These are phyloP conservation scores for Gnathonemus longibarbis DNA, from an alignment of 2,113 vertebrate species.

Conservation along the genomic window DNA sequence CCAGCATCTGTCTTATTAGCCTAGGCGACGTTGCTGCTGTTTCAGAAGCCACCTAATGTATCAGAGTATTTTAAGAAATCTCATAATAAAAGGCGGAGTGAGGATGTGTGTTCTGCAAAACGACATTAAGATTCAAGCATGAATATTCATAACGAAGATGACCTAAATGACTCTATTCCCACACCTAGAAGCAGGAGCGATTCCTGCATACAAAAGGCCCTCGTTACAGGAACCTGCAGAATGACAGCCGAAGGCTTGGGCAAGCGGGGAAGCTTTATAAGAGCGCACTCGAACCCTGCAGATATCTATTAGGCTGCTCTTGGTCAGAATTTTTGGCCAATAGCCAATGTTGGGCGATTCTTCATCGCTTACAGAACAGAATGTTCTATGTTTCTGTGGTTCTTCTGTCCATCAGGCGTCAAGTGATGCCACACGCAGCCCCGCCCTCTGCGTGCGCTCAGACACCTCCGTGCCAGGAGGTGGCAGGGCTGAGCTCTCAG, in stretches of 20 bases:
- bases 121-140: conserved; percentile 1
- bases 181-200: neutral
- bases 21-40: neutral
- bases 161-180: neutral
- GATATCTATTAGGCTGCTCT: neutral
- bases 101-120: neutral
- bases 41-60: neutral
- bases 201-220: neutral
- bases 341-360: neutral
- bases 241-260: neutral
- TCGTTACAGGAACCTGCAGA: neutral
- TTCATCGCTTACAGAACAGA: neutral
- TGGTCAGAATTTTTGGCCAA: neutral
- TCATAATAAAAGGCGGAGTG: neutral
- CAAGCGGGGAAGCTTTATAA: neutral
- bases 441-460: neutral
- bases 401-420: neutral
- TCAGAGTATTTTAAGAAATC: neutral
- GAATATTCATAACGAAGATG: conserved; percentile 7
- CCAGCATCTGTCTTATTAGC: neutral
- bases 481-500: neutral
- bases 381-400: neutral
- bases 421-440: neutral
- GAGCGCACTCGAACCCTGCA: neutral
- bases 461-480: neutral